Conservation (phyloP, 2,113 vertebrate genomes). For the Corythaixoides concolor region DNA sequence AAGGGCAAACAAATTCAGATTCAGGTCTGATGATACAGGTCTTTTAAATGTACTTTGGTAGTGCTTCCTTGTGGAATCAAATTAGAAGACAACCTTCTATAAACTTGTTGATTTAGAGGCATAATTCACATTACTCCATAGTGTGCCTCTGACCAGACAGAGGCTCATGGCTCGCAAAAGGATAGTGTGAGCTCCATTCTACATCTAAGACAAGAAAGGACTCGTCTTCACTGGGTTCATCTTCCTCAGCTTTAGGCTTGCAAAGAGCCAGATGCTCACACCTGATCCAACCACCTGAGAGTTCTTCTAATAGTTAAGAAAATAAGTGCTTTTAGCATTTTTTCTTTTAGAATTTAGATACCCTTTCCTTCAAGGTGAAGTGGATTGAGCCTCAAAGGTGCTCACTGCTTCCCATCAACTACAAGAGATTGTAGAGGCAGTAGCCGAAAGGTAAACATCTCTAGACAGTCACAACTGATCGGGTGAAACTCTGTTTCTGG, state of each 20-base stretch:
- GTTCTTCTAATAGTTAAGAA: background rate
- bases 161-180: background rate
- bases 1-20: conserved; percentile 25
- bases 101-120: background rate
- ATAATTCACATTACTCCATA: background rate
- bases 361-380: background rate
- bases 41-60: conserved; percentile 16
- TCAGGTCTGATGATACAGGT: background rate
- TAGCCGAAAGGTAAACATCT: background rate
- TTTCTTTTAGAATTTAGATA: background rate
- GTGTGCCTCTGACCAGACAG: background rate
- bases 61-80: background rate
- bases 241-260: background rate
- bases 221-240: background rate
- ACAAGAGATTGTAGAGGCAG: background rate
- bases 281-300: background rate
- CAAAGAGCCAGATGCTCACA: background rate
- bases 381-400: background rate
- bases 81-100: background rate
- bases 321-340: background rate
- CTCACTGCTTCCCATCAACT: background rate
- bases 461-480: background rate
- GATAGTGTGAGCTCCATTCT: background rate
- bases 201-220: accelerated
- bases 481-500: background rate